A percentile compares a stretch with the other conserved stretches of the same genome.
Evolutionary conservation across 2,888 invertebrate species (phyloP).

Genomic region (Erebia palarica): DNA sequence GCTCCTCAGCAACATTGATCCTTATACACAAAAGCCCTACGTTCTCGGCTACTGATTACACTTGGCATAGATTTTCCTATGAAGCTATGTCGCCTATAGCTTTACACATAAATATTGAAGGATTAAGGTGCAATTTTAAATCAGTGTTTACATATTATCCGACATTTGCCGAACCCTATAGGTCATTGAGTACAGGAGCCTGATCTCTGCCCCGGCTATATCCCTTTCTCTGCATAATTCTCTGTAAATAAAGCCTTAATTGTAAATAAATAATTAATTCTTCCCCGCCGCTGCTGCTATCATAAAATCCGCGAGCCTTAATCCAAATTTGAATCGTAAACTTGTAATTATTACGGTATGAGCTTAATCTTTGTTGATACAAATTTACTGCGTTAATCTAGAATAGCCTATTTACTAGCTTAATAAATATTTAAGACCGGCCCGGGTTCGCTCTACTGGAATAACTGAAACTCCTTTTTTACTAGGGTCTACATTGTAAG

Average conservation of each 20-base stretch:
- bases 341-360: constrained; percentile 16
- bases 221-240: background rate
- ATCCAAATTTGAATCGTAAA: constrained; percentile 20
- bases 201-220: background rate
- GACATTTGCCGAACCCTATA: constrained; percentile 3
- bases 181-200: background rate
- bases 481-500: too few species aligned
- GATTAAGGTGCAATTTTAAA: too few species aligned
- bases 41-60: too few species aligned
- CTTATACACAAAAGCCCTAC: too few species aligned
- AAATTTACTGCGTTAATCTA: constrained; percentile 16
- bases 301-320: constrained; percentile 50
- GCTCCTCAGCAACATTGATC: too few species aligned
- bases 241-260: constrained; percentile 37
- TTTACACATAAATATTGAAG: too few species aligned
- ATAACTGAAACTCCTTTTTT: too few species aligned
- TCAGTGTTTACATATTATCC: too few species aligned
- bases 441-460: too few species aligned
- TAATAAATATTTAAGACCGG: constrained; percentile 2
- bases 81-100: too few species aligned
- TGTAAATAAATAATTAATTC: constrained; percentile 64
- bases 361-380: constrained; percentile 20
- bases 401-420: background rate
- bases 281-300: constrained; percentile 49
- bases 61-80: too few species aligned